A percentile compares a stretch with the other conserved stretches of the same genome.
phyloP scores from a whole-genome alignment of 2,113 vertebrate genomes.

The Nycticorax nycticorax region DNA sequence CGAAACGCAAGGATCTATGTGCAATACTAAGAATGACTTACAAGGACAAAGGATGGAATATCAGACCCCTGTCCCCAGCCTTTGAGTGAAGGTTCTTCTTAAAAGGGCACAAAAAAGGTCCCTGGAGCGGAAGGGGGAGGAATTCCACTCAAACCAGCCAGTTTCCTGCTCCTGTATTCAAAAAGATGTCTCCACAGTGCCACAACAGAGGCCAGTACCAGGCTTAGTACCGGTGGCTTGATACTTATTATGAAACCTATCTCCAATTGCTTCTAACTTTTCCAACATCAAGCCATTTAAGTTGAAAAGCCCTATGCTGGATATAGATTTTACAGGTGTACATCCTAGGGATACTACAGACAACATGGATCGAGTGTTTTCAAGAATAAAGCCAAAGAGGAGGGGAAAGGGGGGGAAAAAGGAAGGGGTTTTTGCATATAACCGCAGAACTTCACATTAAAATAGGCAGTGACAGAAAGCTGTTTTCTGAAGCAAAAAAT shows the following conservation, averaged over 20 bases:
- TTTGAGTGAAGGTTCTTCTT: background rate
- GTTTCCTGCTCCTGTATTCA: background rate
- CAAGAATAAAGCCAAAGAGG: background rate
- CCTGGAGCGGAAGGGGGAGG: background rate
- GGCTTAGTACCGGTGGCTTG: background rate
- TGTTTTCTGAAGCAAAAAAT: conserved; percentile 9
- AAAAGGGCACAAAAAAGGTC: background rate
- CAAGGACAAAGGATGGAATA: background rate
- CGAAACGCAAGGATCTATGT: background rate
- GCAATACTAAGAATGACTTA: background rate
- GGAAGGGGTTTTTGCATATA: background rate
- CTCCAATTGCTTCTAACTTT: background rate
- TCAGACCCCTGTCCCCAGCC: background rate
- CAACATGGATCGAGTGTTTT: background rate
- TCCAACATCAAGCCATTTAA: background rate
- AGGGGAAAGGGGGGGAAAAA: background rate
- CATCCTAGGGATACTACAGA: background rate
- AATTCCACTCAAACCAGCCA: background rate
- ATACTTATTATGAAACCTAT: background rate
- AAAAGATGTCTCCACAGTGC: background rate
- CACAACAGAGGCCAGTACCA: background rate
- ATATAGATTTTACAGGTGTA: background rate
- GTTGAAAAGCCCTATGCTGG: background rate
- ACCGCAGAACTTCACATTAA: background rate
- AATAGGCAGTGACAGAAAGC: background rate